Base-by-base conservation (phyloP, 1,140 invertebrate species). In the Chrysomallon squamiferum region DNA sequence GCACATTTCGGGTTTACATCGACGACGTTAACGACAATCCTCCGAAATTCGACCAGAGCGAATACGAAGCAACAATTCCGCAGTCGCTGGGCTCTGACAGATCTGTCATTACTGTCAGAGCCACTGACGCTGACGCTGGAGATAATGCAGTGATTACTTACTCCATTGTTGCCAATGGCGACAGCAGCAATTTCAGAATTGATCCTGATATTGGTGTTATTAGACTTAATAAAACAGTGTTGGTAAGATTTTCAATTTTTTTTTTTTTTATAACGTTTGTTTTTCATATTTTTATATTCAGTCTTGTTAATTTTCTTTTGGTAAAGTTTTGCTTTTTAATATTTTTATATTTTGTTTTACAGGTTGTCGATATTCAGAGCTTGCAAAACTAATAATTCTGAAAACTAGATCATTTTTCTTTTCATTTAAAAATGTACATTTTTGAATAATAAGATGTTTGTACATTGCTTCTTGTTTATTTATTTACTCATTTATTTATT, bases 21-120 rank as follows among this genome's bases (percentile, higher is more conserved):
- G 95, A 95, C 80, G 95, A 97, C 87, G 96, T 95, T 88, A 97
- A 97, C 91, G 95, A 97, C 89, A 97, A 97, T 86, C 92, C 93
- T 59, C 96, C 96, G 41, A 96, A 95, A 86, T 98, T 98, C 88
- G 94, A 96, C 87, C 95, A 97, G 85, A 91, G 91, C 69, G 89
- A 96, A 72, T 97, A 98, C 87, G 94, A 96, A 86, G 95, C 95
- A 68, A 94, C 96, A 86, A 95, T 98, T 75, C 93, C 95, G 85
- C 95, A 98, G 38, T 52, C 62, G 22, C 11, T 20, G 1, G 50
- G 4, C 20, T 18, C 38, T 88, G 89, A 89, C 25, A 95, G 94
- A 58, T 93, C 94, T 62, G 95, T 94, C 69, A 93, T 94, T 29
- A 95, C 93, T 25, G 96, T 97, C 87, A 88, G 93, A 76, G 94